phyloP scores from a whole-genome alignment of 2,888 invertebrate genomes.

The Folsomia candida region DNA sequence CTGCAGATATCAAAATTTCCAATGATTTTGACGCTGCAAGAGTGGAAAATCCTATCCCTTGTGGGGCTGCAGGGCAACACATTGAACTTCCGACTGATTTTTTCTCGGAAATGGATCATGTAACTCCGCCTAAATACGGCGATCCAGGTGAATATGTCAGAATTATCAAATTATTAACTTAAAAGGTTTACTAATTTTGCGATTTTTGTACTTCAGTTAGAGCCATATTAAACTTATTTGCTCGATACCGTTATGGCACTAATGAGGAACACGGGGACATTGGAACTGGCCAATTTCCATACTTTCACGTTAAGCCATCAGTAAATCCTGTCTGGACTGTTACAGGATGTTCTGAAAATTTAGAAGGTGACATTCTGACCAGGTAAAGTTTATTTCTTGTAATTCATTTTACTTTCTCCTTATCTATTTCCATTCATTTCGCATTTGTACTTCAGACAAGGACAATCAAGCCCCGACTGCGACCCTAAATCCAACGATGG shows the following conservation, averaged over 20 bases:
- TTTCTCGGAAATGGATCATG: conserved; percentile 22
- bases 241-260: conserved; percentile 42
- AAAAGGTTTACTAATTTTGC: not conserved
- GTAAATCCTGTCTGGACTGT: conserved; percentile 22
- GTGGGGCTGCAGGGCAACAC: conserved; percentile 40
- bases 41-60: conserved; percentile 45
- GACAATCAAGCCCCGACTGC: conserved; percentile 20
- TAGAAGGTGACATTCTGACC: conserved; percentile 2
- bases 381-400: not conserved
- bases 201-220: conserved; percentile 26
- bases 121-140: conserved; percentile 13
- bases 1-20: conserved; percentile 39
- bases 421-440: no score
- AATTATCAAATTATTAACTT: not conserved
- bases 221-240: conserved; percentile 38
- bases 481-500: conserved; percentile 8
- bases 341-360: conserved; percentile 30
- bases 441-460: conserved; percentile 8
- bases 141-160: not conserved
- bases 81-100: conserved; percentile 39
- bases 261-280: conserved; percentile 46
- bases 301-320: conserved; percentile 33
- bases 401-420: no score
- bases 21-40: conserved; percentile 26
- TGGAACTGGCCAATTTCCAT: conserved; percentile 39